Conservation (phyloP, 2,888 invertebrate species). For the Cyaniris semiargus region DNA sequence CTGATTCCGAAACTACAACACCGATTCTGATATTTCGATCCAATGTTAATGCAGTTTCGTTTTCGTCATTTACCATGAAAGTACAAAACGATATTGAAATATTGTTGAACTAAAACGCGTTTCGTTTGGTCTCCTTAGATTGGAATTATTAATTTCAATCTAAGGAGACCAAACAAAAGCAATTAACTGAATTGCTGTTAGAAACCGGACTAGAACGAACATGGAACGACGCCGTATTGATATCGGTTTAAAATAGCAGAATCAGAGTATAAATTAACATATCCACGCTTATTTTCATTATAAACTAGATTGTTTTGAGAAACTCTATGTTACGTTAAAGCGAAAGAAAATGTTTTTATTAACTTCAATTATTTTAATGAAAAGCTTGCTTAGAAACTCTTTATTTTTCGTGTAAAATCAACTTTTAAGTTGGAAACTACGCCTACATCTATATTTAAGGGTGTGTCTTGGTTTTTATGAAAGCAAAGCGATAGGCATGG, state of each 20-base stretch:
- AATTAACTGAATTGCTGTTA: too few relatives aligned
- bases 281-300: constrained; percentile 3
- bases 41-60: too few relatives aligned
- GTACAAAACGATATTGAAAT: too few relatives aligned
- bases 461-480: too few relatives aligned
- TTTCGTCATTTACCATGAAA: too few relatives aligned
- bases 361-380: not conserved
- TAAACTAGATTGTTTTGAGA: not conserved
- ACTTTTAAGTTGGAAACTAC: not conserved
- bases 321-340: not conserved
- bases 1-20: not conserved
- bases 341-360: not conserved
- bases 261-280: not conserved
- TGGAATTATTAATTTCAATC: too few relatives aligned
- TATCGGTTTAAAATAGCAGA: too few relatives aligned
- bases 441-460: not conserved
- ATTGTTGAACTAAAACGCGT: too few relatives aligned
- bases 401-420: not conserved
- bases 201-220: too few relatives aligned
- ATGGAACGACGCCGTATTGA: not conserved
- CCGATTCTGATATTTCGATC: not conserved
- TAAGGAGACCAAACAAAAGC: too few relatives aligned
- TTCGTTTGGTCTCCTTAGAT: too few relatives aligned
- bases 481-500: too few relatives aligned
- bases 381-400: not conserved